phyloP scores from a whole-genome alignment of 64 coral and sea anemone species.

The Pachyseris speciosa region DNA sequence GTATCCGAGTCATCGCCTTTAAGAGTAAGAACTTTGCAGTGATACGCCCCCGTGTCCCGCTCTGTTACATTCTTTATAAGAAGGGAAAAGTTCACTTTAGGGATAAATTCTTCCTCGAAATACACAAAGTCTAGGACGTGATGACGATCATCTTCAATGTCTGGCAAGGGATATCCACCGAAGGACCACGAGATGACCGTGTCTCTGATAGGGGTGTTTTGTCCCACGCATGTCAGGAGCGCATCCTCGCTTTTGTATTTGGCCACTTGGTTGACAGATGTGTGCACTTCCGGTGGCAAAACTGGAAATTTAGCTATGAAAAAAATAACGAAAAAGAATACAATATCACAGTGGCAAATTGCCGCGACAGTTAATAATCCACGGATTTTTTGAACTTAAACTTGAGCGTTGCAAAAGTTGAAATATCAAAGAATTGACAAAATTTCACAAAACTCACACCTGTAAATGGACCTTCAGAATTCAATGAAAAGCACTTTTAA shows the following conservation, averaged over 20 bases:
- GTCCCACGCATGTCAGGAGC: background rate
- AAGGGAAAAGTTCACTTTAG: slow-evolving; percentile 29
- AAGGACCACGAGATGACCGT: slow-evolving; percentile 10
- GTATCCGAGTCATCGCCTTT: background rate
- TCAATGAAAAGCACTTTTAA: too few relatives aligned
- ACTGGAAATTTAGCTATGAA: background rate
- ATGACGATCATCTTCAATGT: background rate
- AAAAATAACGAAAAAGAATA: background rate
- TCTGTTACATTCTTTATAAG: slow-evolving; percentile 28
- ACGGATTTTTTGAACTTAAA: too few relatives aligned
- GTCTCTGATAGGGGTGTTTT: background rate
- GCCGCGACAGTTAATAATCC: too few relatives aligned
- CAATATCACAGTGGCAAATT: too few relatives aligned
- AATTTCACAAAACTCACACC: too few relatives aligned
- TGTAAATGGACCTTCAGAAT: too few relatives aligned
- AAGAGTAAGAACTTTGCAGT: background rate
- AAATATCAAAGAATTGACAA: too few relatives aligned
- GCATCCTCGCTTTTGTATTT: background rate
- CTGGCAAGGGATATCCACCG: background rate
- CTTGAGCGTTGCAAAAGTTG: too few relatives aligned
- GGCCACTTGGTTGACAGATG: background rate
- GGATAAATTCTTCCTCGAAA: background rate
- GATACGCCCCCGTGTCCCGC: background rate
- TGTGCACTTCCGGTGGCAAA: background rate
- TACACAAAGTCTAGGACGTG: background rate